Evolutionary conservation across 2,888 invertebrate genomes (phyloP), one percentile per base, ranked within the genome.

Genomic region (Heliconius erato): DNA sequence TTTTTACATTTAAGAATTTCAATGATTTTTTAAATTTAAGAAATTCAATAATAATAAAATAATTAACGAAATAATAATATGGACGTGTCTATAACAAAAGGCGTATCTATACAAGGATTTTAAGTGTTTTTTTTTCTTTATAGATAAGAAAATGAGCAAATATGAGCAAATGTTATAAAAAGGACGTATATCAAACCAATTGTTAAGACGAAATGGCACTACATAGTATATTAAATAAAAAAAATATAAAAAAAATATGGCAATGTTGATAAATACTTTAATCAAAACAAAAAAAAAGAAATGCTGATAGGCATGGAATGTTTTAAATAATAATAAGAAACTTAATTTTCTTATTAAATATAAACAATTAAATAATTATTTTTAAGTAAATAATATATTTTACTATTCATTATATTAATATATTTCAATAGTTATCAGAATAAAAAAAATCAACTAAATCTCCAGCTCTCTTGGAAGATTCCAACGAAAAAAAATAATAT

Each of bases 161-260:
- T n/a, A 59, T 76, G 76, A 76, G 76, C 76, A 76, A 76, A 63
- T 14, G 7, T 32, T 32, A 32, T 59, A 63, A 35, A 14, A 59
- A 54, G 74, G 74, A 74, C 74, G 74, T 74, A n/a, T 76, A n/a
- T 59, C 11, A 74, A 44, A 76, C 59, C 63, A n/a, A 63, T 76
- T 63, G 14, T 35, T 63, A 63, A 63, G 76, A 59, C 28, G 35
- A 76, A 63, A 76, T 76, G 76, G 76, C 76, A 76, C 63, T 76
- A 76, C 14, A 63, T 35, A 74, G 59, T 59, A 26, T 65, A n/a
- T 26, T 65, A n/a, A 26, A 26, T 65, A 65, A 26, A 65, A 65
- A n/a, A n/a, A n/a, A n/a, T n/a, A n/a, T n/a, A n/a, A n/a, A n/a
- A n/a, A n/a, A 26, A 74, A 74, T 59, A 74, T 74, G 74, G 74